These are phyloP conservation scores for Xestia xanthographa DNA, from an alignment of 2,888 invertebrate species.

Conservation along the genomic window DNA sequence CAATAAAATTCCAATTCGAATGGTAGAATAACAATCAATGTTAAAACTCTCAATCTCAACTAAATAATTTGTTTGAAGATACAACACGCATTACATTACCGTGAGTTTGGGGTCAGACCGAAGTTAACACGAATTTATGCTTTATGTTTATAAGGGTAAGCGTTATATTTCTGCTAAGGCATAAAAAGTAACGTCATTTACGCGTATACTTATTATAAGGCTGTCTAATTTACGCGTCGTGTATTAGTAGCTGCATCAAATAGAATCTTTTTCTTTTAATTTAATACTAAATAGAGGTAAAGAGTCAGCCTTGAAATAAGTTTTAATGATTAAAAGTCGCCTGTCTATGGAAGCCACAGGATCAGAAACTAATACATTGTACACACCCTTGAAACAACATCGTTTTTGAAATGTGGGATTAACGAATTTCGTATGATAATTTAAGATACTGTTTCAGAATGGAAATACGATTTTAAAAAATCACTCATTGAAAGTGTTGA, in stretches of 20 bases:
- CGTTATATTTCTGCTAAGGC: conserved; percentile 4
- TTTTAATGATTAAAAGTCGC: background rate
- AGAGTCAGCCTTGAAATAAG: conserved; percentile 6
- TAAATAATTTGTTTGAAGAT: conserved; percentile 33
- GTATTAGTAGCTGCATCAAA: background rate
- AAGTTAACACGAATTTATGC: conserved; percentile 6
- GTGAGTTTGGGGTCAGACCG: conserved; percentile 6
- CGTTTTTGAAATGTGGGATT: background rate
- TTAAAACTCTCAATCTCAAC: conserved; percentile 32
- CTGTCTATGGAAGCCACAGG: conserved; percentile 8
- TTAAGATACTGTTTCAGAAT: background rate
- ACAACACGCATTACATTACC: conserved; percentile 24
- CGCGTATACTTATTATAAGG: background rate
- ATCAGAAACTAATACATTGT: conserved; percentile 2
- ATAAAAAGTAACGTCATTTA: background rate
- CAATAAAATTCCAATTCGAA: conserved; percentile 51
- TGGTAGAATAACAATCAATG: conserved; percentile 49
- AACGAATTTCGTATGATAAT: background rate
- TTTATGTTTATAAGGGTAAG: background rate
- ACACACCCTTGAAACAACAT: conserved; percentile 1
- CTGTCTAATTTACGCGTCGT: conserved; percentile 1
- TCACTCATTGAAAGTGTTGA: background rate
- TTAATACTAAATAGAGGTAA: background rate
- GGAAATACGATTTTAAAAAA: background rate
- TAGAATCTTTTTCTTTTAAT: background rate